A percentile compares a stretch with the other conserved stretches of the same genome.
Conservation (phyloP, 2,113 vertebrate genomes). For the Globicephala melas region DNA sequence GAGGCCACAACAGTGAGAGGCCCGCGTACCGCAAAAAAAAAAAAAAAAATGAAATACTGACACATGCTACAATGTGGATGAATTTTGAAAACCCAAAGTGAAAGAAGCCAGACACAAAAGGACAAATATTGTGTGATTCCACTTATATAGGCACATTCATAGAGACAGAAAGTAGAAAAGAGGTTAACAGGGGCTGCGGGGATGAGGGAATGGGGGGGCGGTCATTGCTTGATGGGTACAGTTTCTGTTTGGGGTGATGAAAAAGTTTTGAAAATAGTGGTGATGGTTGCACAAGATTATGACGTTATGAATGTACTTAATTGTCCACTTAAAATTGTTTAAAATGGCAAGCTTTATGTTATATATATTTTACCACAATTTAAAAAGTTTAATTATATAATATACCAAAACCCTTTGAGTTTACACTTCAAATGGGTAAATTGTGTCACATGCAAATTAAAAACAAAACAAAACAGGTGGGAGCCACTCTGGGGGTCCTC, state of each 20-base stretch:
- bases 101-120: background rate
- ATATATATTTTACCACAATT: background rate
- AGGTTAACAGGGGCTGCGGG: rapidly evolving
- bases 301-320: background rate
- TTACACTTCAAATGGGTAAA: background rate
- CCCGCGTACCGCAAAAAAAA: too few relatives aligned
- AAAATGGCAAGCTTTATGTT: background rate
- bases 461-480: background rate
- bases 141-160: rapidly evolving
- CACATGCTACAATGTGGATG: rapidly evolving
- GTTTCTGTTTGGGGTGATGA: background rate
- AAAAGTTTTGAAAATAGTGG: background rate
- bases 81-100: background rate
- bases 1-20: too few relatives aligned
- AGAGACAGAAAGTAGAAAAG: background rate
- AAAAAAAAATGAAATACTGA: too few relatives aligned
- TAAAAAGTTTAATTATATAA: background rate
- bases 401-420: too few relatives aligned
- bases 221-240: rapidly evolving
- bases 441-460: background rate
- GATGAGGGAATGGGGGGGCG: rapidly evolving
- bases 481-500: rapidly evolving
- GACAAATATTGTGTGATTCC: background rate
- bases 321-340: background rate
- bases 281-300: background rate